Percentiles rank a stretch among this genome's conserved stretches.
Conservation (phyloP, 2,888 invertebrate genomes). For the Orgyia antiqua region DNA sequence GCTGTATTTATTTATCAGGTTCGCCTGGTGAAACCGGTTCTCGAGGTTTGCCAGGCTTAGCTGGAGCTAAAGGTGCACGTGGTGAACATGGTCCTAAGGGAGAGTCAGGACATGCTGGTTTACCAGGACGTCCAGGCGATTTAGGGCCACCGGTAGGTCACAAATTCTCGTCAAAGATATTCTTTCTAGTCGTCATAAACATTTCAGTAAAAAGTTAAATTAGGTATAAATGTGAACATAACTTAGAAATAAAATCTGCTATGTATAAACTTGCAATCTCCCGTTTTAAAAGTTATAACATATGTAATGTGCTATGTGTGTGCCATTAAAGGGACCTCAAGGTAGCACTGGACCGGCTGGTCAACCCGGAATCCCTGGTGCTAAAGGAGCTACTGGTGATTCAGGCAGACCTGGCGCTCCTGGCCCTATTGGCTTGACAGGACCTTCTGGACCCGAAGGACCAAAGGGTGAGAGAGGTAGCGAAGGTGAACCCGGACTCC, state of each 20-base stretch:
- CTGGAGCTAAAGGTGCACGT: slow-evolving; percentile 85
- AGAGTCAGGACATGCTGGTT: slow-evolving; percentile 85
- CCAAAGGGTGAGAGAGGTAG: slow-evolving; percentile 86
- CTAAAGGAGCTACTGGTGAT: slow-evolving; percentile 85
- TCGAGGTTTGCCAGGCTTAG: slow-evolving; percentile 79
- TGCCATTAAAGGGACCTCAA: slow-evolving; percentile 79
- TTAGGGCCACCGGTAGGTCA: slow-evolving; percentile 81
- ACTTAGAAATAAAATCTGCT: no score
- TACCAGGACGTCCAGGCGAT: slow-evolving; percentile 87
- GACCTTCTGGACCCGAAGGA: slow-evolving; percentile 84
- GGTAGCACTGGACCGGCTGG: slow-evolving; percentile 84
- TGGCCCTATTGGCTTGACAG: slow-evolving; percentile 84
- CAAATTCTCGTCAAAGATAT: not conserved
- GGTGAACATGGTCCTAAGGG: slow-evolving; percentile 88
- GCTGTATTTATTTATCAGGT: no score
- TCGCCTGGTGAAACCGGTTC: slow-evolving; percentile 81
- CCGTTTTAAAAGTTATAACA: no score
- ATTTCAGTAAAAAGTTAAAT: not conserved
- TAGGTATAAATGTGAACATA: no score
- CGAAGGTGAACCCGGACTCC: slow-evolving; percentile 82
- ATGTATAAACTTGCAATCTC: no score
- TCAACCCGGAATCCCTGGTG: slow-evolving; percentile 81
- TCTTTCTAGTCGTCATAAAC: not conserved
- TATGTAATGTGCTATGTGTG: no score
- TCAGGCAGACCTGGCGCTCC: slow-evolving; percentile 82